phyloP scores from a whole-genome alignment of 2,888 invertebrate species.

The Cephus spinipes region DNA sequence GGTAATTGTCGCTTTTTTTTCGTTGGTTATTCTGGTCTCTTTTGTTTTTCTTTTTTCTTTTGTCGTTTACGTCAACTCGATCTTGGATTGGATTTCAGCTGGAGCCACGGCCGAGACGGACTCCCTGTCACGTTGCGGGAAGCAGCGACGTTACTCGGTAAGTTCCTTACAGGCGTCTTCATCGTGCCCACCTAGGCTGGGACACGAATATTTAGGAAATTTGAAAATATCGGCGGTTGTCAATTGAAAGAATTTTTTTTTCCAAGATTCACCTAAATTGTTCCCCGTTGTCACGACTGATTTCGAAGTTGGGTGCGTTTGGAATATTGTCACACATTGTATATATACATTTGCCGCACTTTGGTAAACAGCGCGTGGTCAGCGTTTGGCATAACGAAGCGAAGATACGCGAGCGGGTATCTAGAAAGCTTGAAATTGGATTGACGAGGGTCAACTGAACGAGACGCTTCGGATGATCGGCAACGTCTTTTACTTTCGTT shows the following conservation, averaged over 20 bases:
- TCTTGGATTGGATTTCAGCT: neutral
- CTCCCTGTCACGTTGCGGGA: slow-evolving; percentile 2
- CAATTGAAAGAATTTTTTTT: slow-evolving; percentile 40
- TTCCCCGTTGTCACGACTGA: neutral
- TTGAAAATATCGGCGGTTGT: slow-evolving; percentile 32
- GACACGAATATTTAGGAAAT: slow-evolving; percentile 8
- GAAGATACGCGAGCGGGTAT: neutral
- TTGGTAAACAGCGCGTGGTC: neutral
- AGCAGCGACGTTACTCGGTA: slow-evolving; percentile 42
- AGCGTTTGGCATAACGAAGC: neutral
- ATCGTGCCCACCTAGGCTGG: neutral
- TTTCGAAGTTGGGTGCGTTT: neutral
- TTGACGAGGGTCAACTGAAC: neutral
- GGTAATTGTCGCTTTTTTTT: neutral
- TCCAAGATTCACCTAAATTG: neutral
- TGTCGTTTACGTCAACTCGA: neutral
- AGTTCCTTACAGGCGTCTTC: slow-evolving; percentile 35
- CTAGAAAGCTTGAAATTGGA: neutral
- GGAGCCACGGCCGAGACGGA: neutral
- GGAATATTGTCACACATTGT: no score
- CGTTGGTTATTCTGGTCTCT: neutral
- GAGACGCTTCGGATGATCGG: neutral
- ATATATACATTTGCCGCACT: no score
- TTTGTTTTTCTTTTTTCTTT: no score
- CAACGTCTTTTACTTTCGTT: neutral